phyloP scores from a whole-genome alignment of 2,888 invertebrate genomes.

The Euproctis similis region DNA sequence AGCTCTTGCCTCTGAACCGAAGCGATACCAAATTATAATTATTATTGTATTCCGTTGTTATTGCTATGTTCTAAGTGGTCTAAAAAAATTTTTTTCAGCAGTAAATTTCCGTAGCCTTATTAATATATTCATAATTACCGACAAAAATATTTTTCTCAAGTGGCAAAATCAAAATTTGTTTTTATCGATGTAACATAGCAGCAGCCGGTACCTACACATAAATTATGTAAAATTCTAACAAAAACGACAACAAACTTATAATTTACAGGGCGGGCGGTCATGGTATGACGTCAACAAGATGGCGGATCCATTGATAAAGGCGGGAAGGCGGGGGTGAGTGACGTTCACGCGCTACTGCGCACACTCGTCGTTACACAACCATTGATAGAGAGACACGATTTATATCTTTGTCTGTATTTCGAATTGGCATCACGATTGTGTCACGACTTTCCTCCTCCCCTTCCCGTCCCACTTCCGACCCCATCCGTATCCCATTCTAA shows the following conservation, averaged over 20 bases:
- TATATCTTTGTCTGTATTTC: slow-evolving; percentile 24
- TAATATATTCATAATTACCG: too few relatives aligned
- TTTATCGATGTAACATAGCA: slow-evolving; percentile 5
- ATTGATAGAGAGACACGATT: slow-evolving; percentile 54
- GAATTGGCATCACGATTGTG: slow-evolving; percentile 1
- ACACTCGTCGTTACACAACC: slow-evolving; percentile 41
- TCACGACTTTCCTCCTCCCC: too few relatives aligned
- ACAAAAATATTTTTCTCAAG: too few relatives aligned
- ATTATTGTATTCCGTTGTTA: too few relatives aligned
- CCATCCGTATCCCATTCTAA: too few relatives aligned
- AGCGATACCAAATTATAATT: too few relatives aligned
- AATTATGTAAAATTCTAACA: too few relatives aligned
- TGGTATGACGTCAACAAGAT: slow-evolving; percentile 66
- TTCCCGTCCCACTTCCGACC: too few relatives aligned
- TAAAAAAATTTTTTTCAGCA: too few relatives aligned
- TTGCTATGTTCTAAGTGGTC: too few relatives aligned
- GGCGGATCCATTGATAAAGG: slow-evolving; percentile 63
- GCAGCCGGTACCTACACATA: slow-evolving; percentile 28
- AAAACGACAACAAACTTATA: slow-evolving; percentile 59
- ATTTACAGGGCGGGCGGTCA: slow-evolving; percentile 37
- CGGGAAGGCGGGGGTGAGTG: slow-evolving; percentile 34
- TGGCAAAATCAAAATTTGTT: slow-evolving; percentile 6
- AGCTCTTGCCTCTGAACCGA: too few relatives aligned
- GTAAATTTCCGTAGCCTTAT: too few relatives aligned
- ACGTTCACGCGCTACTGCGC: slow-evolving; percentile 34